Percentiles rank a stretch among this genome's conserved stretches.
phyloP scores from a whole-genome alignment of 2,888 invertebrate species.

The Cheilosia impressa region DNA sequence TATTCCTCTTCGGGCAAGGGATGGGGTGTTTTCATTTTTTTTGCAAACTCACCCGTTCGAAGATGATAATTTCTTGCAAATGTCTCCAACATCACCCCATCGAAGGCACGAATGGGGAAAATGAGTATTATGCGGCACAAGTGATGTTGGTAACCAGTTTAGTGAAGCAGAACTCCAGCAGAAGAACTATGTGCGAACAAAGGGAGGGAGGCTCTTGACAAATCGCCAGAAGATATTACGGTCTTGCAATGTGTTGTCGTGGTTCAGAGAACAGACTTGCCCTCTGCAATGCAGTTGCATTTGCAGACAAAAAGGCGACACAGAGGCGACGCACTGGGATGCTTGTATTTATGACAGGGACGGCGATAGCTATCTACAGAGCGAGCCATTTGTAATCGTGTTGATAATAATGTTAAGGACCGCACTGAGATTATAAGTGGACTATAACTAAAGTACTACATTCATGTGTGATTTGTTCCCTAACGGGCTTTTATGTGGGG shows the following conservation, averaged over 20 bases:
- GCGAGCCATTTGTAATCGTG: slow-evolving; percentile 1
- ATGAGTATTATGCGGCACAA: background rate
- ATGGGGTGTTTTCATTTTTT: background rate
- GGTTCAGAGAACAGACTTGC: background rate
- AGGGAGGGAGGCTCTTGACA: slow-evolving; percentile 2
- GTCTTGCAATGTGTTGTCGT: background rate
- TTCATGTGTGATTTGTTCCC: too few species aligned
- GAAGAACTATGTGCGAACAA: slow-evolving; percentile 11
- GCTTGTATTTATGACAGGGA: background rate
- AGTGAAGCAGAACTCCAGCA: slow-evolving; percentile 14
- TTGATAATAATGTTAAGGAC: background rate
- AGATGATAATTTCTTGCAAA: slow-evolving; percentile 1
- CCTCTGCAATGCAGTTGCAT: background rate
- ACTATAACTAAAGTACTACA: background rate
- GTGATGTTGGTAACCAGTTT: background rate
- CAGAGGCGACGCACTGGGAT: background rate
- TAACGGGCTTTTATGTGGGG: too few species aligned
- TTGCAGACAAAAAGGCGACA: slow-evolving; percentile 1
- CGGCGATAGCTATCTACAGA: background rate
- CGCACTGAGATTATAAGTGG: background rate
- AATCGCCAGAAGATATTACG: slow-evolving; percentile 9
- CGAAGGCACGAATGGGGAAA: background rate
- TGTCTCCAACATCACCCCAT: background rate
- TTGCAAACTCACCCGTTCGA: background rate
- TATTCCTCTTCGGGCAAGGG: background rate